Percentiles rank a stretch among this genome's conserved stretches.
phyloP scores from a whole-genome alignment of 1,140 invertebrate genomes.

The Ceratina calcarata region DNA sequence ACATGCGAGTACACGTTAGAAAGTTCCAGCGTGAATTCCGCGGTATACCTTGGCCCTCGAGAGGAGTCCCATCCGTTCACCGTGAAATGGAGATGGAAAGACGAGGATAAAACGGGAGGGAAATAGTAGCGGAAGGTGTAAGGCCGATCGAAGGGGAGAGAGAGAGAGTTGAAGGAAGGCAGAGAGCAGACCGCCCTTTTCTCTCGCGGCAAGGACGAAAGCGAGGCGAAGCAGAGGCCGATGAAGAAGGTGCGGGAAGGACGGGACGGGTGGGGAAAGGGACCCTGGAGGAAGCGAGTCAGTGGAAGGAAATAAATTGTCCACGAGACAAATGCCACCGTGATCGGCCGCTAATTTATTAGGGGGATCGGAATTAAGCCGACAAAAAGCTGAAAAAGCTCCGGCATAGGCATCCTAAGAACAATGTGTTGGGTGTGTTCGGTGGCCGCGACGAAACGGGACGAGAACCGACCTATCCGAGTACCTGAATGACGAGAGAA shows the following conservation, averaged over 20 bases:
- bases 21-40: constrained; percentile 44
- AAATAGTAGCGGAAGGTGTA: constrained; percentile 42
- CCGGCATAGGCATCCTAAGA: constrained; percentile 61
- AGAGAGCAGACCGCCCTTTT: constrained; percentile 59
- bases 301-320: constrained; percentile 59
- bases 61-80: neutral
- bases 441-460: constrained; percentile 19
- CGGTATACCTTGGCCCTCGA: constrained; percentile 15
- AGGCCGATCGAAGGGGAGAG: constrained; percentile 11
- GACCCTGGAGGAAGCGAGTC: neutral
- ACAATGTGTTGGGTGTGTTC: constrained; percentile 66
- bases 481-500: constrained; percentile 35
- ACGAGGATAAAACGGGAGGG: constrained; percentile 25
- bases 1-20: constrained; percentile 42
- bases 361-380: constrained; percentile 75
- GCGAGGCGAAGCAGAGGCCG: neutral
- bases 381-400: constrained; percentile 71
- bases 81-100: constrained; percentile 34
- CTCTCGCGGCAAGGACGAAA: constrained; percentile 69
- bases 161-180: constrained; percentile 31
- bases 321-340: constrained; percentile 78
- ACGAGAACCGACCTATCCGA: constrained; percentile 9
- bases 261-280: neutral
- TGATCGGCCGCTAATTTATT: constrained; percentile 68
- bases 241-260: constrained; percentile 5